These are phyloP conservation scores for Sinosuthora webbiana DNA, from an alignment of 2,113 vertebrate species.

Conservation along the genomic window DNA sequence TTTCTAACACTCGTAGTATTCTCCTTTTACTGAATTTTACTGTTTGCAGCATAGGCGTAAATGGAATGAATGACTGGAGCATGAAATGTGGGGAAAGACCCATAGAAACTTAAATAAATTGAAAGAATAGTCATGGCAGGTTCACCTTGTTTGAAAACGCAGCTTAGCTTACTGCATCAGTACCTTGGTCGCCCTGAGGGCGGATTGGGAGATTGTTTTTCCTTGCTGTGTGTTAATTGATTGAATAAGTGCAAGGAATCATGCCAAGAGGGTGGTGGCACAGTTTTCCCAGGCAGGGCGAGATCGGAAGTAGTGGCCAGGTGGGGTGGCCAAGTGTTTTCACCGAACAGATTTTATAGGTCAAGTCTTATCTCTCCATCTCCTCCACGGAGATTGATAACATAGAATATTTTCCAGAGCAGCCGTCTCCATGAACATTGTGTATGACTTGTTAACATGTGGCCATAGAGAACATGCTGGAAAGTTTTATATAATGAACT, in stretches of 20 bases:
- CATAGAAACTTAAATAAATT: background rate
- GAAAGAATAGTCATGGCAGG: background rate
- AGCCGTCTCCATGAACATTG: background rate
- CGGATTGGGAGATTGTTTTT: background rate
- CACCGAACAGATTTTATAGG: background rate
- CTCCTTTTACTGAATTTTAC: background rate
- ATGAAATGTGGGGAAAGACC: background rate
- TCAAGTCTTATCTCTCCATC: background rate
- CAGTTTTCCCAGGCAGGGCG: background rate
- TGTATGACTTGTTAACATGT: background rate
- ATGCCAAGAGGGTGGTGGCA: background rate
- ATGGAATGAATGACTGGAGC: background rate
- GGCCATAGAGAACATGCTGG: background rate
- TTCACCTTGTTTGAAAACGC: background rate
- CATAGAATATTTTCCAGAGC: background rate
- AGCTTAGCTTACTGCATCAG: background rate
- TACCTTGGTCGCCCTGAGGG: background rate
- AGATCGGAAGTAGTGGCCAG: background rate
- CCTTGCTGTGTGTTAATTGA: background rate
- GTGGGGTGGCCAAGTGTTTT: background rate
- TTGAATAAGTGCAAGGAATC: background rate
- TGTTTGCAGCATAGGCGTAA: background rate
- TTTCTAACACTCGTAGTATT: background rate
- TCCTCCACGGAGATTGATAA: fast-evolving
- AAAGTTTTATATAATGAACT: background rate